Evolutionary conservation across 23 tunicate genomes (phyloP), one percentile per base, ranked within the genome.

Genomic region (Aplidium turbinatum): DNA sequence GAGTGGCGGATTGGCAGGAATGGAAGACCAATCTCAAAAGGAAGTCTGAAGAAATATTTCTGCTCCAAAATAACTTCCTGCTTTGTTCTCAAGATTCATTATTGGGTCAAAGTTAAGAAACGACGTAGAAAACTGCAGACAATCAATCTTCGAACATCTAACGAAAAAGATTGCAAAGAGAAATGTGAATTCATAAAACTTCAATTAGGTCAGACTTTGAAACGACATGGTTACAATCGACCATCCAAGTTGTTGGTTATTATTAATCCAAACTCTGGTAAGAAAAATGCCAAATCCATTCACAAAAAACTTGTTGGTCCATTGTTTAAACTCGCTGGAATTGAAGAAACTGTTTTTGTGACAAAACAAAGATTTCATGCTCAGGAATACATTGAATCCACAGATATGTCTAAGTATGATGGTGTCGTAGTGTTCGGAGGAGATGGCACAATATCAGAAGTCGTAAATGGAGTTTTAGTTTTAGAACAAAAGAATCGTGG

Each of bases 351-450:
- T 1, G 78, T 78, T 4, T 48, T 78, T 7, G 0, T 33, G 5
- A 85, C 92, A 16, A 67, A 69, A 25, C 70, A 78, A 30, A 77
- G 56, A 21, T 42, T 70, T 63, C 84, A 85, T 39, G 92, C 92
- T 0, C 60, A 55, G 32, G 58, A 78, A 4, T 78, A 57, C 61
- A 57, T 85, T 1, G 62, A 78, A 78, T 28, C 57, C 29, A 61
- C 70, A 51, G 84, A 78, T 57, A 19, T 85, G 5, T 40, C 73
- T 19, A 27, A 45, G 18, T 69, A 56, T 45, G 80, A 73, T 58
- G 92, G 92, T 22, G 70, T 85, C 7, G 48, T 85, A 18, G 84
- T 84, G 25, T 84, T 85, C 25, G 92, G 92, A 6, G 92, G 92
- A 0, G 92, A 85, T 78, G 92, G 92, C 7, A 85, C 78, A 75